Base-by-base conservation (phyloP, 2,797 vertebrate species). In the Anomalospiza imberbis region DNA sequence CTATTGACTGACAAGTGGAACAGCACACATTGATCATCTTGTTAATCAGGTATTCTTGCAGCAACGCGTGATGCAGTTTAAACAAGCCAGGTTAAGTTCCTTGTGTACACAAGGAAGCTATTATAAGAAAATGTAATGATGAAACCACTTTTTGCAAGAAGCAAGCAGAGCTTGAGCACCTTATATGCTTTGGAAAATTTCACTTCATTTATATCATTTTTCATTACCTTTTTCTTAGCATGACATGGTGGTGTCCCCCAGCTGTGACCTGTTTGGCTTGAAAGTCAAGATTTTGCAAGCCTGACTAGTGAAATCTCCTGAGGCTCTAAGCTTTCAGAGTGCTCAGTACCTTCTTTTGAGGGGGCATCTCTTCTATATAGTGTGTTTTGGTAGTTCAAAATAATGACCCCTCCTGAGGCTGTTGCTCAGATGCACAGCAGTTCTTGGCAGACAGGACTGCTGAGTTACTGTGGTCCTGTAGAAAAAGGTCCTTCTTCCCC, bases 61-160 rank as follows among this genome's bases (percentile, higher is more conserved):
- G 71, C 68, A 89, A 58, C 63, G 91, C 5, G 2, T 88, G 93
- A 94, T 83, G 58, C 48, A 93, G 85, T 95, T 95, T 73, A 91
- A 94, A 93, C 78, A 93, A 95, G 74, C 38, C 86, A 81, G 36
- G 79, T 76, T 91, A 95, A 97, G 90, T 84, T 89, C 91, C 92
- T 73, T 95, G 47, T 91, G 79, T 95, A 97, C 67, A 95, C 94
- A 96, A 96, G 93, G 96, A 97, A 94, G 91, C 92, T 90, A 61
- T 91, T 89, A 65, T 13, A 94, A 90, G 82, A 88, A 93, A 97
- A 96, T 12, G 53, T 54, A 80, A 80, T 86, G 89, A 88, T 85
- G 94, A 96, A 96, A 96, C 82, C 62, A 74, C 40, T 94, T 93
- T 75, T 82, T 93, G n/a, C 84, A 93, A 93, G 85, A 76, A 88